Evolutionary conservation across 1,140 invertebrate species (phyloP), one percentile per base, ranked within the genome.

Genomic region (Drosophila bipectinata): DNA sequence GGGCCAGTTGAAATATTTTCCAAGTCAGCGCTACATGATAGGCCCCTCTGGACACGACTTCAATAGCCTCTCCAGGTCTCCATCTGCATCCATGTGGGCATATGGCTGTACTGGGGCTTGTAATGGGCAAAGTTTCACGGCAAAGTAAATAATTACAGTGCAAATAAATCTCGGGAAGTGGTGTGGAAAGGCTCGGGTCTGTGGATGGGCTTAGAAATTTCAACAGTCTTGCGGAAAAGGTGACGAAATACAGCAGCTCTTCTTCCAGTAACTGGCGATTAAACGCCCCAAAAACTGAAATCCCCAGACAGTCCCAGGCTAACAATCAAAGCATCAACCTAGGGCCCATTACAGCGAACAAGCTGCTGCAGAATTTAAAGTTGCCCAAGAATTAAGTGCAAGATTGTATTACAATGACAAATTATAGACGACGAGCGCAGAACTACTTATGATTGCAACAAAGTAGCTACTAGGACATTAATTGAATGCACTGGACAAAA

Each of bases 111-210:
- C 64, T 26, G 57, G 51, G 32, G 39, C 69, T 59, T 78, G 79
- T 74, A 82, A 83, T 81, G 79, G 72, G 44, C 74, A 72, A 66
- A 81, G 78, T 77, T 77, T 77, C 79, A 78, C 69, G 63, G 79
- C 74, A 82, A 83, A 83, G 71, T 83, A 80, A 83, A 83, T 83
- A 83, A 83, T 83, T 83, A 84, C 79, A 84, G 71, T 75, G 79
- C 71, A 83, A 83, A 83, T 83, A 82, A 79, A 75, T 83, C 79
- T 76, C 63, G 28, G 60, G 7, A 34, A 18, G 52, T 63, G 79
- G 54, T 24, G 41, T 53, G 60, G 55, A 69, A 69, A 49, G 52
- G 44, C 62, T 14, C 41, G 41, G 14, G 5, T 6, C 41, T 44
- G 32, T 41, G 54, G 55, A 53, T 75, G 14, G 8, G n/a, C 30